A percentile compares a stretch with the other conserved stretches of the same genome.
These are phyloP conservation scores for Drosophila falleni DNA, from an alignment of 2,888 invertebrate genomes.

Conservation along the genomic window DNA sequence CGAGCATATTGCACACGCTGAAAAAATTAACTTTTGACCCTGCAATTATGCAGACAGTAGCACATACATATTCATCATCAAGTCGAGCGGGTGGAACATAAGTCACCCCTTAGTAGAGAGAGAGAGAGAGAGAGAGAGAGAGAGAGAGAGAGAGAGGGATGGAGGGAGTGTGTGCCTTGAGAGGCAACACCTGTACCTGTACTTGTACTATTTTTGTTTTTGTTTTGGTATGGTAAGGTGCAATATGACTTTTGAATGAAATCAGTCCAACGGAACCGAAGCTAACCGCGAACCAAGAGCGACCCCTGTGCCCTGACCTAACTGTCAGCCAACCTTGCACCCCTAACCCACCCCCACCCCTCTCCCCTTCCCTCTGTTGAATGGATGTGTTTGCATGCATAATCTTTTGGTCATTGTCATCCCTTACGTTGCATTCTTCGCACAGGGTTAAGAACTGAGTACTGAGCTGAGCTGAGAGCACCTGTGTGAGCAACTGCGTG, in stretches of 20 bases:
- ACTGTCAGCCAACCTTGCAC: slow-evolving; percentile 9
- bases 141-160: neutral
- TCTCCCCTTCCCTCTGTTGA: neutral
- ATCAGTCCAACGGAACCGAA: slow-evolving; percentile 80
- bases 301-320: slow-evolving; percentile 25
- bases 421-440: slow-evolving; percentile 67
- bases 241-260: slow-evolving; percentile 78
- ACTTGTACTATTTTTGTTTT: too few relatives aligned
- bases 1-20: slow-evolving; percentile 69
- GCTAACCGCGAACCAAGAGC: slow-evolving; percentile 42
- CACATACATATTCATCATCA: slow-evolving; percentile 53
- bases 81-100: slow-evolving; percentile 23
- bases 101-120: slow-evolving; percentile 46
- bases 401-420: slow-evolving; percentile 78
- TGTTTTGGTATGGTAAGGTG: slow-evolving; percentile 61
- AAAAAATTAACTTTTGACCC: slow-evolving; percentile 77
- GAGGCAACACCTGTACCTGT: slow-evolving; percentile 78
- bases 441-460: slow-evolving; percentile 40
- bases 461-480: slow-evolving; percentile 27
- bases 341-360: neutral
- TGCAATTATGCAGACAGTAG: slow-evolving; percentile 57
- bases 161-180: slow-evolving; percentile 58
- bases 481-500: slow-evolving; percentile 27
- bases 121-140: neutral
- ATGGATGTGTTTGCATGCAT: slow-evolving; percentile 70